phyloP scores from a whole-genome alignment of 2,113 vertebrate species.

The Talpa occidentalis region DNA sequence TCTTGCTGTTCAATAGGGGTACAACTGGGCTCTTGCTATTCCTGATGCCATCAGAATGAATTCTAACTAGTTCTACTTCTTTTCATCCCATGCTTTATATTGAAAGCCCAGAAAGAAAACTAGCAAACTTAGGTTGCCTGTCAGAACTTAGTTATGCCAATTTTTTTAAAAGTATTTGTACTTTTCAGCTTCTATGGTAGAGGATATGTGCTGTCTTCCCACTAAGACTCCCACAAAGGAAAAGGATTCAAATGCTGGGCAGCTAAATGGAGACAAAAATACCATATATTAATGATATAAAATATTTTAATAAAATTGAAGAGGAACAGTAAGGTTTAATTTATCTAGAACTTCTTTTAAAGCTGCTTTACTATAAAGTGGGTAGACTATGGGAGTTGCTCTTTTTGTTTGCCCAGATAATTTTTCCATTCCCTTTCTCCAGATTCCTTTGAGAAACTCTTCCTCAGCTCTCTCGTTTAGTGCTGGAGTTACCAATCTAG shows the following conservation, averaged over 20 bases:
- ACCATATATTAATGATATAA: neutral
- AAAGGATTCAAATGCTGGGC: neutral
- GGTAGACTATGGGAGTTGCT: neutral
- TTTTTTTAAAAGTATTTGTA: neutral
- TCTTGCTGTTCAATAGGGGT: neutral
- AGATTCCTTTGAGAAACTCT: neutral
- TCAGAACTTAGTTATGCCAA: neutral
- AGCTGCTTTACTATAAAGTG: neutral
- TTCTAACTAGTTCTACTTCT: neutral
- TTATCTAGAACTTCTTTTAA: neutral
- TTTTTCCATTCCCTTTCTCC: neutral
- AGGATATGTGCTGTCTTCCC: neutral
- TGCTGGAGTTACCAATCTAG: neutral
- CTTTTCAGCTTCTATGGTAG: neutral
- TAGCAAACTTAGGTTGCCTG: neutral
- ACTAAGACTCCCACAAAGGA: neutral
- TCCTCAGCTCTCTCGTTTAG: neutral
- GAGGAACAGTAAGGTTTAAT: neutral
- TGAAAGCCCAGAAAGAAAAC: neutral
- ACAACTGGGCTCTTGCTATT: neutral
- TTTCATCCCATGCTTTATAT: neutral
- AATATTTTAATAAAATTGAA: neutral
- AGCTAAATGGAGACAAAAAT: neutral
- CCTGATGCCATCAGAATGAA: neutral
- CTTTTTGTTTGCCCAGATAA: neutral